Conservation (phyloP, 2,888 invertebrate genomes). For the Andrena bicolor region DNA sequence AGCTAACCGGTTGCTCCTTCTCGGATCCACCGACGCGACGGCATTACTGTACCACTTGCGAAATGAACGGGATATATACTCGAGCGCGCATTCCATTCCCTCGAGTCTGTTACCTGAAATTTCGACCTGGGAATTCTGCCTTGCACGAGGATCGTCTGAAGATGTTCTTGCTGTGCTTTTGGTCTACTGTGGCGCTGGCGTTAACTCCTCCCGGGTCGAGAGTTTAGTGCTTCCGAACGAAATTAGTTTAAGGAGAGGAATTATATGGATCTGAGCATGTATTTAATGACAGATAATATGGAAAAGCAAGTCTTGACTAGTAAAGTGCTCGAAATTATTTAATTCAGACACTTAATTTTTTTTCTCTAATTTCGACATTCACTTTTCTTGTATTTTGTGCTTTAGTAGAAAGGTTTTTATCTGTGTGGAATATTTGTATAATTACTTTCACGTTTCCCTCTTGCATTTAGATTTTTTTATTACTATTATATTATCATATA, state of each 20-base stretch:
- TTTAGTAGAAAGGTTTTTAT: too few species aligned
- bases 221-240: not conserved
- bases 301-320: too few species aligned
- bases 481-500: not conserved
- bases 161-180: not conserved
- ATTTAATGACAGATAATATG: too few species aligned
- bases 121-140: slow-evolving; percentile 20
- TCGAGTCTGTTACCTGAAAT: slow-evolving; percentile 19
- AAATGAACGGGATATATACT: slow-evolving; percentile 29
- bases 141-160: not conserved
- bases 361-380: too few species aligned
- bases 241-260: not conserved
- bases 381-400: too few species aligned
- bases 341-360: too few species aligned
- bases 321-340: too few species aligned
- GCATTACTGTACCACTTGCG: slow-evolving; percentile 35
- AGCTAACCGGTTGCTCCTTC: slow-evolving; percentile 51
- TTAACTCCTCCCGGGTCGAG: not conserved
- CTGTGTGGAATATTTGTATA: too few species aligned
- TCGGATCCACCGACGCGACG: slow-evolving; percentile 36
- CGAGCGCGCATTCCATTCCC: slow-evolving; percentile 3
- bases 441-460: too few species aligned
- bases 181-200: not conserved
- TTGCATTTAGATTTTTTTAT: not conserved
- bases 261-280: not conserved